Base-by-base conservation (phyloP, 2,113 vertebrate genomes). In the Prolemur simus region DNA sequence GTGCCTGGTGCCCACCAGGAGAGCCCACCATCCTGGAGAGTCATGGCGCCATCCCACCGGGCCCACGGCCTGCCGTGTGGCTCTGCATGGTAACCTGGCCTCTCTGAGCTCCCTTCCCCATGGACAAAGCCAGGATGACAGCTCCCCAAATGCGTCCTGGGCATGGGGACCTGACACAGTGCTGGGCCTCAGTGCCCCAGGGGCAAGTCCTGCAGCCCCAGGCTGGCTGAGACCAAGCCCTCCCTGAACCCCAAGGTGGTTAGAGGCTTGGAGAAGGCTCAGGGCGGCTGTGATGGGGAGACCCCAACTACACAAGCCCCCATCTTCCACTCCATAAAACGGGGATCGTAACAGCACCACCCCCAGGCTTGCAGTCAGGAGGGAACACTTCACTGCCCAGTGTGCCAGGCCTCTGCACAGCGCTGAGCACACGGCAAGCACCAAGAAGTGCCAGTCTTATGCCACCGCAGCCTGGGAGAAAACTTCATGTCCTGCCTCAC, bases 31-130 rank as follows among this genome's bases (percentile, higher is more conserved):
- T n/a, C 32, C 21, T 71, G 37, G 39, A 69, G 34, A 69, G 32
- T 63, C 56, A 20, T 7, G 25, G 52, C 8, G 64, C 6, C 14
- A n/a, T 86, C 47, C 11, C 10, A 34, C 47, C 63, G 6, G 78
- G 11, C 13, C 23, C 54, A 34, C 1, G 29, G 56, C 34, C 69
- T 21, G 39, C 2, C 11, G 20, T 8, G 18, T 90, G 32, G n/a
- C 58, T 54, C 9, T 4, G 14, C 6, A 8, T 0, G 5, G 14
- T 20, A 10, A 6, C 14, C 15, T 27, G 29, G 42, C 12, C 10
- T 11, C 39, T 15, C 58, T 82, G 8, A n/a, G 5, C 66, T 96
- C 56, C 0, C 34, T 32, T 18, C 12, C 14, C 17, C 71, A 5
- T 58, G 32, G 3, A 92, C 6, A 52, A 15, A 0, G 52, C 0